phyloP scores from a whole-genome alignment of 30 jellyfish, hydroid and myxozoan genomes.

The Hydractinia echinata region DNA sequence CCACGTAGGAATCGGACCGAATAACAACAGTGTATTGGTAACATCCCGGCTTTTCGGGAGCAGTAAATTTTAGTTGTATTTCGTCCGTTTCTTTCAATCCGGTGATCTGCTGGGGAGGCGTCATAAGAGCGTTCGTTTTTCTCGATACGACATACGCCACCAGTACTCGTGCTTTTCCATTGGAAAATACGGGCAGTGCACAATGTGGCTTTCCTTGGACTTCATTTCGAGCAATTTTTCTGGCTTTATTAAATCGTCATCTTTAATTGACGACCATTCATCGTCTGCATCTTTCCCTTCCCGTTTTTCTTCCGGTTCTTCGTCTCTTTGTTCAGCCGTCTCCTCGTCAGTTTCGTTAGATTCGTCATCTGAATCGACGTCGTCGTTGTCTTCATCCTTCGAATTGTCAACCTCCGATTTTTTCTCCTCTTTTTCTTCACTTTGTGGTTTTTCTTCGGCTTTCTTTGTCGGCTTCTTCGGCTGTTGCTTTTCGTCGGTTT shows the following conservation, averaged over 20 bases:
- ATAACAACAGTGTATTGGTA: slow-evolving; percentile 74
- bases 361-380: slow-evolving; percentile 58
- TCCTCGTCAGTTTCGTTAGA: slow-evolving; percentile 66
- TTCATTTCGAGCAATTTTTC: slow-evolving; percentile 78
- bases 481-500: slow-evolving; percentile 62
- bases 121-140: slow-evolving; percentile 48
- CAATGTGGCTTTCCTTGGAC: slow-evolving; percentile 91
- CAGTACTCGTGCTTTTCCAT: slow-evolving; percentile 94
- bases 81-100: slow-evolving; percentile 67
- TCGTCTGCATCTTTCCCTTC: slow-evolving; percentile 71
- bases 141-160: slow-evolving; percentile 84
- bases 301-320: slow-evolving; percentile 39
- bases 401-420: slow-evolving; percentile 14
- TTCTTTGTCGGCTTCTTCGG: slow-evolving; percentile 52
- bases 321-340: slow-evolving; percentile 34
- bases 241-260: slow-evolving; percentile 89
- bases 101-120: slow-evolving; percentile 87
- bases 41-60: slow-evolving; percentile 80
- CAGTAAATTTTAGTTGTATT: slow-evolving; percentile 68
- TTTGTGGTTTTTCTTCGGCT: slow-evolving; percentile 43
- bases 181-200: slow-evolving; percentile 87
- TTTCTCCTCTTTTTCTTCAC: slow-evolving; percentile 52
- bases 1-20: slow-evolving; percentile 85
- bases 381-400: slow-evolving; percentile 39
- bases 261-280: slow-evolving; percentile 89